These are phyloP conservation scores for Odontamblyopus rebecca DNA, from an alignment of 2,797 vertebrate species.

Conservation along the genomic window DNA sequence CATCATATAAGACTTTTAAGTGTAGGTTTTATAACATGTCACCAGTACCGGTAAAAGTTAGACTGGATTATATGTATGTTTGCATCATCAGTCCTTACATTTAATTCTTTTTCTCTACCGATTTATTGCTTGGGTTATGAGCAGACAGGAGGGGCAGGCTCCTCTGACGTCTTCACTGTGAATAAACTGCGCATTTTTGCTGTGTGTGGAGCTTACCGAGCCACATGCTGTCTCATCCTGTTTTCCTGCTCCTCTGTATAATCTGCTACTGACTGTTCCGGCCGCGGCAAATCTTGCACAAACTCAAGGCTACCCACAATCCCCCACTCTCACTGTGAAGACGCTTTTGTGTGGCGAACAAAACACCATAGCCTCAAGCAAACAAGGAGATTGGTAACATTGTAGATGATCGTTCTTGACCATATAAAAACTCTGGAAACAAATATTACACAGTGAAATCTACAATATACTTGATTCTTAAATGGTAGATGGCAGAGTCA, in stretches of 20 bases:
- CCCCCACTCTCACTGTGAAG: slow-evolving; percentile 7
- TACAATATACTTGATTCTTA: too few species aligned
- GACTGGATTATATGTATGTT: background rate
- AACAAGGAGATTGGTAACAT: slow-evolving; percentile 1
- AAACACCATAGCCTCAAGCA: slow-evolving; percentile 5
- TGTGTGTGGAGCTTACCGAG: background rate
- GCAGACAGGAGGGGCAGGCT: background rate
- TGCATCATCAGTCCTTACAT: background rate
- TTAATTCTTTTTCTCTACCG: background rate
- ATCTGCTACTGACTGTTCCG: slow-evolving; percentile 42
- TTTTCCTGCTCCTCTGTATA: slow-evolving; percentile 28
- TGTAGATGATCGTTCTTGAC: background rate
- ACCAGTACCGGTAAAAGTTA: too few species aligned
- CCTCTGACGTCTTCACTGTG: background rate
- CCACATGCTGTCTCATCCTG: slow-evolving; percentile 30
- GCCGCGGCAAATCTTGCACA: slow-evolving; percentile 28
- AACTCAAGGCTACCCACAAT: slow-evolving; percentile 17
- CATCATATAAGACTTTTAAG: too few species aligned
- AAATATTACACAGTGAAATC: background rate
- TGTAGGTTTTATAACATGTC: too few species aligned
- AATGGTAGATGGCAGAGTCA: too few species aligned
- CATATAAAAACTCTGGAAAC: background rate
- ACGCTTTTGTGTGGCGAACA: slow-evolving; percentile 18
- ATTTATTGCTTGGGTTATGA: background rate
- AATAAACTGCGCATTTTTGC: background rate